Conservation (phyloP, 2,797 vertebrate species). For the Heterohyrax brucei region DNA sequence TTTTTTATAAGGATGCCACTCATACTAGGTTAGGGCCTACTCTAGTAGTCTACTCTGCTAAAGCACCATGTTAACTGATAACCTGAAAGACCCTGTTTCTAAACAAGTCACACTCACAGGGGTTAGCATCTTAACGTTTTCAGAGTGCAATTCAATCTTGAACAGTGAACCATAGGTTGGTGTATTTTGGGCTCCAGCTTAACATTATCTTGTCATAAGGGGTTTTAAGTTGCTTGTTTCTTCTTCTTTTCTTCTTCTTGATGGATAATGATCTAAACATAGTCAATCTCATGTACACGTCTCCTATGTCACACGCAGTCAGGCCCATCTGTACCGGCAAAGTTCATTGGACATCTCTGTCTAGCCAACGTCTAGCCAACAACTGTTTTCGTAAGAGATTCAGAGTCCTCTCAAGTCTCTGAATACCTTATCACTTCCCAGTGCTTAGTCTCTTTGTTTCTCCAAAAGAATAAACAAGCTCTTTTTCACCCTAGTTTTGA, state of each 20-base stretch:
- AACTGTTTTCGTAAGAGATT: neutral
- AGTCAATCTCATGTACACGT: neutral
- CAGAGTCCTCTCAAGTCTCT: neutral
- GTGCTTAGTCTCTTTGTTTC: neutral
- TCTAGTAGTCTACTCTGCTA: neutral
- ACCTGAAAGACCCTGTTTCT: neutral
- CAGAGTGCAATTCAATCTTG: neutral
- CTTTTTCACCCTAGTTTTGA: neutral
- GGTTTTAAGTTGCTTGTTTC: neutral
- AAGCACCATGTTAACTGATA: neutral
- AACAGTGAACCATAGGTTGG: neutral
- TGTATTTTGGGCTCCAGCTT: conserved; percentile 59
- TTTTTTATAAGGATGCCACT: neutral
- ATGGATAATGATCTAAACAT: neutral
- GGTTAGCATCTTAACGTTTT: neutral
- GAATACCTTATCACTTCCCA: neutral
- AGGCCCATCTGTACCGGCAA: neutral
- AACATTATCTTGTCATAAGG: neutral
- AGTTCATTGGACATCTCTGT: neutral
- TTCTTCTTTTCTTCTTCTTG: conserved; percentile 56
- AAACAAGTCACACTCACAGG: neutral
- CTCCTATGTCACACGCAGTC: neutral
- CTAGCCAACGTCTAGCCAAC: neutral
- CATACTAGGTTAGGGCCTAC: neutral
- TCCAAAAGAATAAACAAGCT: neutral